phyloP scores from a whole-genome alignment of 2,113 vertebrate genomes.

The Platycercus adscitus region DNA sequence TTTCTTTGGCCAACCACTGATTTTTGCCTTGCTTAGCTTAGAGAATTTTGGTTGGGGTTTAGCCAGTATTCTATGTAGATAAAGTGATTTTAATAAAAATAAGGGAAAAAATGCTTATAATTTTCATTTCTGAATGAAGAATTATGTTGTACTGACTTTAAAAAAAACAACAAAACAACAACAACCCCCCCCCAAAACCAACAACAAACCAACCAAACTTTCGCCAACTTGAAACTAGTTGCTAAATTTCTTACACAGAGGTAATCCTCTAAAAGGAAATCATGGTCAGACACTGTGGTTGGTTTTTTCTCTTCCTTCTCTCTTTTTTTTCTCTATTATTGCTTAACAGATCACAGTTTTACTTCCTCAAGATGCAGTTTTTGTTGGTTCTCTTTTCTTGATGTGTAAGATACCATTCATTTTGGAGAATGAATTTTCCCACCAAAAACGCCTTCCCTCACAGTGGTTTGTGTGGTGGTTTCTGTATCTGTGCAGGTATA shows the following conservation, averaged over 20 bases:
- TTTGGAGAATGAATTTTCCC: constrained; percentile 16
- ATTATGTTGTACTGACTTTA: neutral
- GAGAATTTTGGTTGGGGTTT: neutral
- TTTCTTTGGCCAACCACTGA: neutral
- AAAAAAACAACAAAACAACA: neutral
- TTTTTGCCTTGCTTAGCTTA: neutral
- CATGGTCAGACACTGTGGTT: constrained; percentile 1
- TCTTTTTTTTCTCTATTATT: constrained; percentile 25
- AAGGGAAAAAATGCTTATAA: neutral
- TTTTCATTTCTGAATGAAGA: neutral
- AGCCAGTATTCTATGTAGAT: neutral
- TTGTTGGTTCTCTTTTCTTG: constrained; percentile 48
- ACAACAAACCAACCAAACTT: neutral
- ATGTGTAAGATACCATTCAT: neutral
- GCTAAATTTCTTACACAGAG: constrained; percentile 50
- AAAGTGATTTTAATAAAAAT: neutral
- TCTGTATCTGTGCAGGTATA: fast-evolving
- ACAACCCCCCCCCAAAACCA: neutral
- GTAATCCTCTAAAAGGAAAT: constrained; percentile 62
- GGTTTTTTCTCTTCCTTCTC: constrained; percentile 62
- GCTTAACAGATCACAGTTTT: constrained; percentile 18
- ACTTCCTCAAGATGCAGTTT: constrained; percentile 56
- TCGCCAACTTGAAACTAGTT: neutral
- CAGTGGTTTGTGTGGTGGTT: neutral
- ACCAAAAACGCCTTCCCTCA: neutral